phyloP scores from a whole-genome alignment of 2,113 vertebrate genomes.

The Phylloscopus trochiloides region DNA sequence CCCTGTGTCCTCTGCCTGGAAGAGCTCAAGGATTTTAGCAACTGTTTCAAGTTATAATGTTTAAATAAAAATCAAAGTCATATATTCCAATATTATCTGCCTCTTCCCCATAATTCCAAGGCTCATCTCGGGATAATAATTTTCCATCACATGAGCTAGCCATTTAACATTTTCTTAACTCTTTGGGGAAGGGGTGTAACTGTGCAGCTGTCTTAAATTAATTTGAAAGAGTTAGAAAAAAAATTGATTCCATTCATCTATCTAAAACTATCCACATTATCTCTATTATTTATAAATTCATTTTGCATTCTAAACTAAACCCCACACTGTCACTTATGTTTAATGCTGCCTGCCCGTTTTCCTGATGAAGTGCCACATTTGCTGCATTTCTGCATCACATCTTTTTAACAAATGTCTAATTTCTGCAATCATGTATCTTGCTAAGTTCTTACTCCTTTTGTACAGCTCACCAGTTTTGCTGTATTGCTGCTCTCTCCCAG shows the following conservation, averaged over 20 bases:
- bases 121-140: not conserved
- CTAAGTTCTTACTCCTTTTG: not conserved
- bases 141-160: not conserved
- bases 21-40: not conserved
- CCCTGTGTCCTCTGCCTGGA: not conserved
- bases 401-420: not conserved
- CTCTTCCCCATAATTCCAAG: not conserved
- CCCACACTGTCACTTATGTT: not conserved
- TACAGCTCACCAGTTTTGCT: not conserved
- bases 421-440: not conserved
- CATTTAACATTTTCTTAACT: not conserved
- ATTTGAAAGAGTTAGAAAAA: not conserved
- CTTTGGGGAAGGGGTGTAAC: not conserved
- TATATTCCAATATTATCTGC: not conserved
- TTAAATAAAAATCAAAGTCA: not conserved
- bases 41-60: not conserved
- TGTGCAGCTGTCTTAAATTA: not conserved
- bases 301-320: not conserved
- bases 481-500: not conserved
- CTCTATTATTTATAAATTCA: not conserved
- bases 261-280: not conserved
- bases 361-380: not conserved
- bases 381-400: not conserved
- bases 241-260: not conserved
- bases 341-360: not conserved